phyloP scores from a whole-genome alignment of 2,113 vertebrate genomes.

The Chionodraco myersi region DNA sequence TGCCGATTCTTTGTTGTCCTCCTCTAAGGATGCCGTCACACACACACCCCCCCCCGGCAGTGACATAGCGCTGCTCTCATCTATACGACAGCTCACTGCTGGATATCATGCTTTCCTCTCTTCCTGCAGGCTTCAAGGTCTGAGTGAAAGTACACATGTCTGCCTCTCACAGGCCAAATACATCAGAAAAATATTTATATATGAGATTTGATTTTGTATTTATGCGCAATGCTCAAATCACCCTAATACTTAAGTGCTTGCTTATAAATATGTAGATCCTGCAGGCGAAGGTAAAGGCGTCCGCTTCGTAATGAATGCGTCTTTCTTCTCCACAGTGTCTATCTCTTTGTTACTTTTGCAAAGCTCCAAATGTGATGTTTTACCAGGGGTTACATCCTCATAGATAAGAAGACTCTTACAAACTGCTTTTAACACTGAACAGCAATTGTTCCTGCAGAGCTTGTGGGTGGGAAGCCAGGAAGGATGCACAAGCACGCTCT shows the following conservation, averaged over 20 bases:
- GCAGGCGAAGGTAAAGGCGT: background rate
- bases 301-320: background rate
- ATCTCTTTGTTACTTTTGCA: conserved; percentile 2
- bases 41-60: no score
- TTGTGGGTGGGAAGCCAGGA: conserved; percentile 20
- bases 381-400: background rate
- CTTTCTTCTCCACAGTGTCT: background rate
- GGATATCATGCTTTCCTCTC: conserved; percentile 4
- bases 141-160: background rate
- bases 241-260: background rate
- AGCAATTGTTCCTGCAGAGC: background rate
- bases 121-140: conserved; percentile 12
- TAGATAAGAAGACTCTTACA: background rate
- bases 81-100: background rate
- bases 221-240: background rate
- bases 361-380: background rate
- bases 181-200: background rate
- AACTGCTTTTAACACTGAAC: background rate
- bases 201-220: background rate
- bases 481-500: background rate
- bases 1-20: no score
- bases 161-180: background rate
- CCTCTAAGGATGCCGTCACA: no score
- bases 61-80: no score
- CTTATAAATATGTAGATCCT: background rate